Percentiles rank a stretch among this genome's conserved stretches.
These are phyloP conservation scores for Halictus rubicundus DNA, from an alignment of 1,140 invertebrate genomes.

Conservation along the genomic window DNA sequence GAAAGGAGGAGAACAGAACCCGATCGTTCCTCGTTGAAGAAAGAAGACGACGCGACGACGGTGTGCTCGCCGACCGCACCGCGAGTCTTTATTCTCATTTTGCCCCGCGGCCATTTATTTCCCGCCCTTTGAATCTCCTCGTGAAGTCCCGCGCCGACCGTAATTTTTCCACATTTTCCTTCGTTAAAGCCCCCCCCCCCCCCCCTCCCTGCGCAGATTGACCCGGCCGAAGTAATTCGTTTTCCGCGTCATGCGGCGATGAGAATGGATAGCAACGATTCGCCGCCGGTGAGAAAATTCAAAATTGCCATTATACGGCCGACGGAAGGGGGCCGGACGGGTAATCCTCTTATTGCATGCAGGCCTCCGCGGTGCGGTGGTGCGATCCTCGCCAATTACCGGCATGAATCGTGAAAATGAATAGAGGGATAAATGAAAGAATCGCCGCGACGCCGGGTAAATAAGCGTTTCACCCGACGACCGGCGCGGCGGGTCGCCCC, in stretches of 20 bases:
- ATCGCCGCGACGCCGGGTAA: neutral
- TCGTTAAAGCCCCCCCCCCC: constrained; percentile 17
- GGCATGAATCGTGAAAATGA: neutral
- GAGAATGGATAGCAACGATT: constrained; percentile 15
- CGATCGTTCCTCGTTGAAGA: no score
- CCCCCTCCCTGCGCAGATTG: constrained; percentile 21
- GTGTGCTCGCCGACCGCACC: no score
- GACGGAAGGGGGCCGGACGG: no score
- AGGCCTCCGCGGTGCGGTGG: neutral
- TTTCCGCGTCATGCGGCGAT: neutral
- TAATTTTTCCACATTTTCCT: constrained; percentile 37
- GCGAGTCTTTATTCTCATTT: constrained; percentile 42
- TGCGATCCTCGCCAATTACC: neutral
- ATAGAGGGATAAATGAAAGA: neutral
- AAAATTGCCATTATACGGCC: constrained; percentile 12
- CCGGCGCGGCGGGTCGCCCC: no score
- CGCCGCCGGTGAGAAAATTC: constrained; percentile 1
- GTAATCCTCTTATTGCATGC: constrained; percentile 12
- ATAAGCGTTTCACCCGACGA: neutral
- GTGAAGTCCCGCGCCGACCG: neutral
- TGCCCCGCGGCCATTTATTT: neutral
- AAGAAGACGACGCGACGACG: no score
- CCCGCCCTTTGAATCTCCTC: constrained; percentile 29
- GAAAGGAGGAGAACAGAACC: no score
- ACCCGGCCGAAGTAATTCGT: constrained; percentile 3